Evolutionary conservation across 2,888 invertebrate species (phyloP).

Genomic region (Orgyia antiqua): DNA sequence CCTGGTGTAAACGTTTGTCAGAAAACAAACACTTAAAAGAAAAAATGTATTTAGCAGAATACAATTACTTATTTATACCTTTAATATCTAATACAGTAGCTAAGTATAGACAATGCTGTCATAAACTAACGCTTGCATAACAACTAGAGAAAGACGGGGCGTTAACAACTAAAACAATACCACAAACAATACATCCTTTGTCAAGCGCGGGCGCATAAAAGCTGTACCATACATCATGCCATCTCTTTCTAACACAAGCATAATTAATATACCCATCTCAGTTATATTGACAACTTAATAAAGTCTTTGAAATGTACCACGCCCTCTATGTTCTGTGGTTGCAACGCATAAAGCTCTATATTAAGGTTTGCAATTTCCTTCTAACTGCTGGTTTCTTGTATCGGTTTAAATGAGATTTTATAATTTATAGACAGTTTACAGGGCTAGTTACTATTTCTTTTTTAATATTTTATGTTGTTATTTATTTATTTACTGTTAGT

Average conservation of each 20-base stretch:
- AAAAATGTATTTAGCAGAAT: not conserved
- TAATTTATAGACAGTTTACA: too few relatives aligned
- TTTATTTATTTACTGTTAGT: too few relatives aligned
- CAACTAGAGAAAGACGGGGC: slow-evolving; percentile 46
- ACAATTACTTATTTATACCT: slow-evolving; percentile 6
- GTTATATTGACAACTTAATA: slow-evolving; percentile 60
- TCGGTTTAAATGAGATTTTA: slow-evolving; percentile 17
- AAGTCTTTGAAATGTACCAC: slow-evolving; percentile 40
- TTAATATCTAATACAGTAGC: slow-evolving; percentile 28
- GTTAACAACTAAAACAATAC: slow-evolving; percentile 47
- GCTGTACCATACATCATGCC: slow-evolving; percentile 28
- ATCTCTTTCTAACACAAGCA: slow-evolving; percentile 26
- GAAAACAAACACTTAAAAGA: too few relatives aligned
- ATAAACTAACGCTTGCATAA: slow-evolving; percentile 38
- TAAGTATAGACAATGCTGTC: slow-evolving; percentile 28
- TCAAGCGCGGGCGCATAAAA: slow-evolving; percentile 44
- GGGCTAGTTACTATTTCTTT: too few relatives aligned
- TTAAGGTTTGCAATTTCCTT: slow-evolving; percentile 23
- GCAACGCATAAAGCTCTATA: slow-evolving; percentile 22
- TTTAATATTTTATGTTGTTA: too few relatives aligned
- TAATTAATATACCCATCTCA: slow-evolving; percentile 33
- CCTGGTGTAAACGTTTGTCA: too few relatives aligned
- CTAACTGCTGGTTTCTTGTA: slow-evolving; percentile 22
- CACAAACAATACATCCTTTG: slow-evolving; percentile 50
- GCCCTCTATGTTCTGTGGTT: slow-evolving; percentile 34